These are phyloP conservation scores for Protonemura montana DNA, from an alignment of 2,888 invertebrate genomes.

Conservation along the genomic window DNA sequence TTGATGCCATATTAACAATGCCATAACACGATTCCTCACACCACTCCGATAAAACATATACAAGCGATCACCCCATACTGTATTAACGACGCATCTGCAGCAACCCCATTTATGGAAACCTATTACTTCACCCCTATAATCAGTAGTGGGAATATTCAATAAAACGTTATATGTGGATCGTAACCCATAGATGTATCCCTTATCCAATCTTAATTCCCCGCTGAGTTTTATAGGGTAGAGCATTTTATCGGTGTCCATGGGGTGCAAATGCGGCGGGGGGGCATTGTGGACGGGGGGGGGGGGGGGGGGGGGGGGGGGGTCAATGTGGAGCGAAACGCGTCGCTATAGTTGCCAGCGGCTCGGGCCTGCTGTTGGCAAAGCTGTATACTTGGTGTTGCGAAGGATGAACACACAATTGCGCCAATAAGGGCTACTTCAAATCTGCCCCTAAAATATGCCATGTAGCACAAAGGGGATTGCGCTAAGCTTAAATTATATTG, in stretches of 20 bases:
- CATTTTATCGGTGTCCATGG: slow-evolving; percentile 29
- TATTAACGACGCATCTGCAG: slow-evolving; percentile 45
- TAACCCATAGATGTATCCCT: slow-evolving; percentile 39
- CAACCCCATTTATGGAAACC: slow-evolving; percentile 39
- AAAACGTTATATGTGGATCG: slow-evolving; percentile 42
- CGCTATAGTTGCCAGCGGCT: background rate
- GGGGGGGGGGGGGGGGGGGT: background rate
- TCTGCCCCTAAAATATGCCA: slow-evolving; percentile 32
- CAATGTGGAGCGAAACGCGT: background rate
- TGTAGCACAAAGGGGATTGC: background rate
- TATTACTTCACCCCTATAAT: slow-evolving; percentile 48
- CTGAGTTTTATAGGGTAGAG: slow-evolving; percentile 44
- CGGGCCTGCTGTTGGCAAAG: background rate
- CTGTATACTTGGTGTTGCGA: slow-evolving; percentile 10
- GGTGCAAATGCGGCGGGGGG: background rate
- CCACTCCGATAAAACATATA: slow-evolving; percentile 14
- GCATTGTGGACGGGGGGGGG: no score
- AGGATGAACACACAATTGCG: slow-evolving; percentile 44
- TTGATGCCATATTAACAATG: slow-evolving; percentile 29
- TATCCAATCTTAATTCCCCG: slow-evolving; percentile 47
- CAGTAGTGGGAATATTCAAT: slow-evolving; percentile 45
- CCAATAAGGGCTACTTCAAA: slow-evolving; percentile 45
- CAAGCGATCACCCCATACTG: slow-evolving; percentile 39
- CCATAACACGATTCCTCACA: slow-evolving; percentile 34
- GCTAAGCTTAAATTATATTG: background rate